Evolutionary conservation across 2,797 vertebrate genomes (phyloP).

Genomic region (Choloepus didactylus): DNA sequence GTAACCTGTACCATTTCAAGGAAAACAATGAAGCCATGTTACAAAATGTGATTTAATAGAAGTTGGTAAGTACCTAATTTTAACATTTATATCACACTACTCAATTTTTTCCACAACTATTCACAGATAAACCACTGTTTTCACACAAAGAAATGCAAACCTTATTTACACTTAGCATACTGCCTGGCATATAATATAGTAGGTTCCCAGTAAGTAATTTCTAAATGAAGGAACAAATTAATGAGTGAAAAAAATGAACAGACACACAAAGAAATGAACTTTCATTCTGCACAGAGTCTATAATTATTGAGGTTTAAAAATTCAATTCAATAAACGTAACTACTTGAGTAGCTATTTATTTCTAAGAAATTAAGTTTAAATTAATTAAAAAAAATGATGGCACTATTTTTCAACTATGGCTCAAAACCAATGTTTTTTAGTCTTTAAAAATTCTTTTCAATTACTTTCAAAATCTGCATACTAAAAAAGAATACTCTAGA

Average conservation of each 20-base stretch:
- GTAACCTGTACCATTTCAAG: background rate
- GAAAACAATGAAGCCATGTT: slow-evolving; percentile 41
- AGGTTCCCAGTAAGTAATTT: slow-evolving; percentile 36
- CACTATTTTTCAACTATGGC: slow-evolving; percentile 46
- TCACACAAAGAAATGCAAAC: background rate
- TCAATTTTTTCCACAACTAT: slow-evolving; percentile 26
- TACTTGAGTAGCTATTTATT: background rate
- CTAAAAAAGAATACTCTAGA: slow-evolving; percentile 22
- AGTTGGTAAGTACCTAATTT: slow-evolving; percentile 25
- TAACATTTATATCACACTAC: background rate
- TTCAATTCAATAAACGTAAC: background rate
- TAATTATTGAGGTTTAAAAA: slow-evolving; percentile 36
- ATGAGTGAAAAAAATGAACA: slow-evolving; percentile 12
- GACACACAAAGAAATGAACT: slow-evolving; percentile 6
- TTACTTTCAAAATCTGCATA: slow-evolving; percentile 41
- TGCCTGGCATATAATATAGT: background rate
- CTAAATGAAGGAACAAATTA: slow-evolving; percentile 59
- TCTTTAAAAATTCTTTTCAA: slow-evolving; percentile 59
- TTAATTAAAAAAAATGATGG: background rate
- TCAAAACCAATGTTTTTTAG: slow-evolving; percentile 45
- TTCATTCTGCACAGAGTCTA: background rate
- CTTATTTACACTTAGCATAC: background rate
- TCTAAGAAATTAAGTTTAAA: slow-evolving; percentile 59
- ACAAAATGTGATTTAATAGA: slow-evolving; percentile 30
- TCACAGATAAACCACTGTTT: slow-evolving; percentile 6